Conservation (phyloP, 2,113 vertebrate genomes). For the Mixornis gularis region DNA sequence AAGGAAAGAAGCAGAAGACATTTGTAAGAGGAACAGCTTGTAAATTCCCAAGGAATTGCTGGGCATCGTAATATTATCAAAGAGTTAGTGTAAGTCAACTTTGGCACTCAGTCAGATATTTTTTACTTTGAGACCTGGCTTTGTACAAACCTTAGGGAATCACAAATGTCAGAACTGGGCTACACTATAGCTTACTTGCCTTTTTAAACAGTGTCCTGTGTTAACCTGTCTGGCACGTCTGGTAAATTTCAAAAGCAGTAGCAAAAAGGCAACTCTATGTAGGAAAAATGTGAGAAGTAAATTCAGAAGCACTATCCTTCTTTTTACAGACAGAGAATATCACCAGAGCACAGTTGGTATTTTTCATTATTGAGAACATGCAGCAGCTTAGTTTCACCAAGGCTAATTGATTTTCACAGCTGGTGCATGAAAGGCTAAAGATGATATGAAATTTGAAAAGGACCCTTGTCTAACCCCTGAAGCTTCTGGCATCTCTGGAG, state of each 20-base stretch:
- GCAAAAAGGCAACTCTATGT: slow-evolving; percentile 23
- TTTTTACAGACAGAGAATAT: slow-evolving; percentile 53
- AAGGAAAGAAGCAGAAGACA: not conserved
- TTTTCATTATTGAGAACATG: slow-evolving; percentile 60
- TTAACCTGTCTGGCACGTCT: slow-evolving; percentile 59
- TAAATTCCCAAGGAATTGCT: slow-evolving; percentile 34
- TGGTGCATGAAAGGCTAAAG: slow-evolving; percentile 46
- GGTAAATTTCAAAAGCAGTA: slow-evolving; percentile 65
- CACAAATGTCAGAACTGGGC: slow-evolving; percentile 52
- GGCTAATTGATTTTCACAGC: slow-evolving; percentile 73
- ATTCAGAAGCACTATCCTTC: slow-evolving; percentile 40
- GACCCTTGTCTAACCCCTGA: slow-evolving; percentile 9
- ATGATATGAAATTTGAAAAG: slow-evolving; percentile 55
- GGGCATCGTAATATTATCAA: slow-evolving; percentile 18
- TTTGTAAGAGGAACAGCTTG: not conserved
- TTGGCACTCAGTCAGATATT: slow-evolving; percentile 17
- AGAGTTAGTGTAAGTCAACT: not conserved
- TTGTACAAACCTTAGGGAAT: slow-evolving; percentile 21
- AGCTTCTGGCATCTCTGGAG: not conserved
- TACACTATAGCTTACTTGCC: slow-evolving; percentile 11
- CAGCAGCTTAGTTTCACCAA: slow-evolving; percentile 44
- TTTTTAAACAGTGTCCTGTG: slow-evolving; percentile 38
- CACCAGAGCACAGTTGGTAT: slow-evolving; percentile 28
- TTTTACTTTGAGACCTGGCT: slow-evolving; percentile 55
- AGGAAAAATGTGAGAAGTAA: slow-evolving; percentile 33